Evolutionary conservation across 2,113 vertebrate genomes (phyloP).

Genomic region (Dolichallabes microphthalmus): DNA sequence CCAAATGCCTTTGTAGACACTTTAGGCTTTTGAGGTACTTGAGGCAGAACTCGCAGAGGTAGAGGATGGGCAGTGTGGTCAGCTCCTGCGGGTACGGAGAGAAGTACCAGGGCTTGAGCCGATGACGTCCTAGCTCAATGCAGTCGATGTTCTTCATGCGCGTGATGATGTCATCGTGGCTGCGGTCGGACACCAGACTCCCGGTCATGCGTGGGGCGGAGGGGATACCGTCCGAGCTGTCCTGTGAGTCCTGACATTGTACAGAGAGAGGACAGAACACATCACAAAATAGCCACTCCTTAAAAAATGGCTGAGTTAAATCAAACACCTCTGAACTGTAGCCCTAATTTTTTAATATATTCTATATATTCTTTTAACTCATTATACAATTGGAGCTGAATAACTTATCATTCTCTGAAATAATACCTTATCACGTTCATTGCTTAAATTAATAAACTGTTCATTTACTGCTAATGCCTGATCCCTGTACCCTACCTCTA

Average conservation of each 20-base stretch:
- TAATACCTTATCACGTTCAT: not conserved
- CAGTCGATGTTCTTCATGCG: conserved; percentile 96
- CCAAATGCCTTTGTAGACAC: conserved; percentile 93
- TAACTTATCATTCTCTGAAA: not conserved
- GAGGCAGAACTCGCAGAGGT: conserved; percentile 96
- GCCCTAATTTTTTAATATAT: not conserved
- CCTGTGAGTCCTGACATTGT: conserved; percentile 83
- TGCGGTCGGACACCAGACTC: conserved; percentile 89
- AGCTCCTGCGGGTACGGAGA: conserved; percentile 92
- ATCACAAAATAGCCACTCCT: not conserved
- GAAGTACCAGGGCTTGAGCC: conserved; percentile 96
- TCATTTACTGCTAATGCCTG: not conserved
- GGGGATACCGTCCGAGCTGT: conserved; percentile 90
- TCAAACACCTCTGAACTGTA: not conserved
- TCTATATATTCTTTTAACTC: no score
- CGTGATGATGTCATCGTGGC: conserved; percentile 93
- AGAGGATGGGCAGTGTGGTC: conserved; percentile 86
- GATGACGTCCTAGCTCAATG: conserved; percentile 89
- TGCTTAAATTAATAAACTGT: not conserved
- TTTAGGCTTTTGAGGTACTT: conserved; percentile 94
- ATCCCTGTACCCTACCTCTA: no score
- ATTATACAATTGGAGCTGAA: not conserved
- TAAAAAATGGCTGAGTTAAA: not conserved
- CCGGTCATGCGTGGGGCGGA: conserved; percentile 90
- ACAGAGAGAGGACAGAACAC: not conserved